Conservation (phyloP, 1,140 invertebrate species). For the Magallana gigas region DNA sequence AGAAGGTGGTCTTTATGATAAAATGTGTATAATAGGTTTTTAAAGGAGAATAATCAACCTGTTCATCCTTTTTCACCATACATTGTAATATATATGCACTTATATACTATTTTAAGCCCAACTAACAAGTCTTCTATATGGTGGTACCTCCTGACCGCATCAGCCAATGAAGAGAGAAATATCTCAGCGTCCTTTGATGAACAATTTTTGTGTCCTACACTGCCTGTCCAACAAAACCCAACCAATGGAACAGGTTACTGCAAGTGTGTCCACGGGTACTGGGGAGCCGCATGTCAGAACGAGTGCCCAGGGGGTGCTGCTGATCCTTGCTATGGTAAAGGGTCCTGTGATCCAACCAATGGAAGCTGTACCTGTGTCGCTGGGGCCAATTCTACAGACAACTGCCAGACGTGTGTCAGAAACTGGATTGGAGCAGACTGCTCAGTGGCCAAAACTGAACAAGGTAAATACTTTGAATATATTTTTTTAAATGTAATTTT, state of each 20-base stretch:
- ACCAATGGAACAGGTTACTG: constrained; percentile 54
- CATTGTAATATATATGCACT: neutral
- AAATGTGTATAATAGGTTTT: no score
- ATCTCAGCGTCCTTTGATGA: no score
- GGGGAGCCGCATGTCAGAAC: constrained; percentile 61
- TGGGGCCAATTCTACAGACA: constrained; percentile 34
- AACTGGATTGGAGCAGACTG: constrained; percentile 65
- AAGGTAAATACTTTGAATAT: constrained; percentile 10
- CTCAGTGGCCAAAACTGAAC: constrained; percentile 53
- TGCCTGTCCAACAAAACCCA: neutral
- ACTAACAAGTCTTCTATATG: no score
- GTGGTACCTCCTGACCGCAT: no score
- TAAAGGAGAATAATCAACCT: no score
- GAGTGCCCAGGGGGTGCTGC: constrained; percentile 60
- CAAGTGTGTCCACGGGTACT: constrained; percentile 64
- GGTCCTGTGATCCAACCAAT: constrained; percentile 54
- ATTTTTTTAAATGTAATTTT: neutral
- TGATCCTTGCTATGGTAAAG: constrained; percentile 63
- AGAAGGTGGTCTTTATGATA: no score
- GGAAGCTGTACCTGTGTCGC: constrained; percentile 59
- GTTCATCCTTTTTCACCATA: no score
- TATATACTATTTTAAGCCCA: neutral
- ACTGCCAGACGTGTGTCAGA: constrained; percentile 58
- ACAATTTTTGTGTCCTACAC: neutral
- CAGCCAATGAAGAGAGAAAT: no score